A percentile compares a stretch with the other conserved stretches of the same genome.
Conservation (phyloP, 2,113 vertebrate genomes). For the Brienomyrus longianalis region DNA sequence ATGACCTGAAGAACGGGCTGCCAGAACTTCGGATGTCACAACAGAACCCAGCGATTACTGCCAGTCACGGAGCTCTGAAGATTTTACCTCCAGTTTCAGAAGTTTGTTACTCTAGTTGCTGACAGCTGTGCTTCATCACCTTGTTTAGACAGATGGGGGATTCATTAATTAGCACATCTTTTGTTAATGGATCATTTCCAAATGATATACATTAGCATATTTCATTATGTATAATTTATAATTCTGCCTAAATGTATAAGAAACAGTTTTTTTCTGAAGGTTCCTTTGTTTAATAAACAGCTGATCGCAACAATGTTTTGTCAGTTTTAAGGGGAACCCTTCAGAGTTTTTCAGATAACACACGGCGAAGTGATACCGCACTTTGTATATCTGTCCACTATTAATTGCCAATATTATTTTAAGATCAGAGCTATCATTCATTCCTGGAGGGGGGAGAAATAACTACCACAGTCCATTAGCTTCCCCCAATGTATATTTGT, state of each 20-base stretch:
- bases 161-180: neutral
- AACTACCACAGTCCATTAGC: constrained; percentile 24
- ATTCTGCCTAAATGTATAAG: neutral
- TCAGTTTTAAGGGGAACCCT: neutral
- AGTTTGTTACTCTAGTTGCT: neutral
- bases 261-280: neutral
- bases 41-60: neutral
- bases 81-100: neutral
- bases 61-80: neutral
- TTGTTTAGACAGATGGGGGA: neutral
- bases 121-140: neutral
- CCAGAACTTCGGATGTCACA: neutral
- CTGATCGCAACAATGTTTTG: neutral
- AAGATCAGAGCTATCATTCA: constrained; percentile 22
- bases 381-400: neutral
- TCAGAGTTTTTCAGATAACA: neutral
- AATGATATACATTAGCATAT: neutral
- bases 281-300: neutral
- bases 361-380: neutral
- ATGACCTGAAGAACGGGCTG: neutral
- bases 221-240: neutral
- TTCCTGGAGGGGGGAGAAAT: constrained; percentile 14
- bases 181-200: constrained; percentile 4
- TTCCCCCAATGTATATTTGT: constrained; percentile 45
- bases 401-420: constrained; percentile 18